phyloP scores from a whole-genome alignment of 2,888 invertebrate genomes.

The Agrenia bidenticulata region DNA sequence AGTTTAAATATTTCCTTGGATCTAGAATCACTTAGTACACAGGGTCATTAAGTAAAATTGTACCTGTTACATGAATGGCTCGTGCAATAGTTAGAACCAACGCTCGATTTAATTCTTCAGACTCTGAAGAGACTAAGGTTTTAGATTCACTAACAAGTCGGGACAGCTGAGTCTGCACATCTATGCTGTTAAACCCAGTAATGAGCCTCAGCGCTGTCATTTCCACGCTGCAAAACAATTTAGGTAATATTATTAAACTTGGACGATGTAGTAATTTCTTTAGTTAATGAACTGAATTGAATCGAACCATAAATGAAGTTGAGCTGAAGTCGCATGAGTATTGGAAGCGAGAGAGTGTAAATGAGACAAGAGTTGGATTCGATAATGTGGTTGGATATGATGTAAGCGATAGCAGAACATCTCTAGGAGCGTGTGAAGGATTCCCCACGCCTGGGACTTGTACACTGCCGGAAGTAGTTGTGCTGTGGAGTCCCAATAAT shows the following conservation, averaged over 20 bases:
- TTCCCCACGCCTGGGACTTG: conserved; percentile 91
- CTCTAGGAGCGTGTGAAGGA: conserved; percentile 89
- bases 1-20: not conserved
- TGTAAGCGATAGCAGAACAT: conserved; percentile 97
- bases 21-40: too few species aligned
- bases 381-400: conserved; percentile 93
- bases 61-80: conserved; percentile 89
- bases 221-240: conserved; percentile 66
- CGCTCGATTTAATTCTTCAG: conserved; percentile 90
- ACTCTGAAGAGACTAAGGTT: conserved; percentile 83
- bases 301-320: conserved; percentile 90
- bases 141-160: conserved; percentile 89
- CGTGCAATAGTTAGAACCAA: conserved; percentile 90
- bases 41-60: not conserved
- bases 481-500: conserved; percentile 63
- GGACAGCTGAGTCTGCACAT: conserved; percentile 90
- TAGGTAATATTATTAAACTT: not conserved
- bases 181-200: conserved; percentile 87
- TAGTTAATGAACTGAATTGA: too few species aligned
- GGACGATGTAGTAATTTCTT: not conserved
- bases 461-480: conserved; percentile 88
- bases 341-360: conserved; percentile 81
- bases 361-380: conserved; percentile 87
- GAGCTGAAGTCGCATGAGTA: conserved; percentile 92
- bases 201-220: conserved; percentile 83